Evolutionary conservation across 2,888 invertebrate species (phyloP), one percentile per base, ranked within the genome.

Genomic region (Cheilosia pagana): DNA sequence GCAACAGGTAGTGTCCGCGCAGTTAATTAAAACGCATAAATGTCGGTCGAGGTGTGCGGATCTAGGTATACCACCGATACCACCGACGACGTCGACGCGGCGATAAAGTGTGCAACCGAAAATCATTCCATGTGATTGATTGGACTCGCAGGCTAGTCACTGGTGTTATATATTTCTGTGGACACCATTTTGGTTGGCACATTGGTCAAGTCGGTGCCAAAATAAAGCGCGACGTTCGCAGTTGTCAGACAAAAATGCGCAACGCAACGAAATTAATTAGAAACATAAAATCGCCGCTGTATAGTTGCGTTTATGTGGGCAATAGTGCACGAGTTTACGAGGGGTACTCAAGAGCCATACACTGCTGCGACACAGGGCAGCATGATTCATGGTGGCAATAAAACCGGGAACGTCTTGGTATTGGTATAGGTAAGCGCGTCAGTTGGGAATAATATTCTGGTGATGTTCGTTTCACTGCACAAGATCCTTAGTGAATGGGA

Each of bases 1-100:
- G 28, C 31, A 52, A 2, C 31, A 25, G 7, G 53, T 12, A 52
- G 21, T 50, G 16, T 35, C 19, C 28, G 16, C 23, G 63, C 48
- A 85, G 85, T 85, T 85, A 85, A 85, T 85, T 85, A 85, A 85
- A 85, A 83, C 59, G 65, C 78, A 57, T n/a, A n/a, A n/a, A n/a
- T 65, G 52, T 79, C 25, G 50, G 62, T 50, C 70, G 53, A 60
- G 60, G 72, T 67, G 76, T 71, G 59, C 59, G 55, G 25, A 59
- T 67, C 3, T 43, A 25, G 10, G n/a, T 72, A 50, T 75, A 57
- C 81, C 85, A 85, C 81, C 85, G 39, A 67, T n/a, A n/a, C n/a
- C n/a, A n/a, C n/a, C 79, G 70, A 82, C 74, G 60, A 74, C 16
- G 57, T n/a, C n/a, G n/a, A n/a, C n/a, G n/a, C n/a, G n/a, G n/a